These are phyloP conservation scores for Rhagologus leucostigma DNA, from an alignment of 2,113 vertebrate genomes.

Conservation along the genomic window DNA sequence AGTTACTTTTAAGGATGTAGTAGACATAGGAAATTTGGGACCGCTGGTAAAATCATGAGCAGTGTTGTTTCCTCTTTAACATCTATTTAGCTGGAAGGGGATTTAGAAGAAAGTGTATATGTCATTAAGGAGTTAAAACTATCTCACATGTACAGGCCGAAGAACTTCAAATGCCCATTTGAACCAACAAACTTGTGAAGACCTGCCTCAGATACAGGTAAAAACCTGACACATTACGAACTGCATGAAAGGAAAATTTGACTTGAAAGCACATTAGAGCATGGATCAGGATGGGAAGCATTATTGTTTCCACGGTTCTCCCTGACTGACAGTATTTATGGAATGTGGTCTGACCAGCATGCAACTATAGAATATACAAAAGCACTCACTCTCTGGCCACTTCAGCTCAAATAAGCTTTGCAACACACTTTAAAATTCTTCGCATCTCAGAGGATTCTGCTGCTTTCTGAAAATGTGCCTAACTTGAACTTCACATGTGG, in stretches of 20 bases:
- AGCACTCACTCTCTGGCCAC: neutral
- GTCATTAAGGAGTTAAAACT: neutral
- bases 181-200: neutral
- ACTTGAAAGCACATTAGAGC: neutral
- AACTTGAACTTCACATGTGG: conserved; percentile 31
- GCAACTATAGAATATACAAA: neutral
- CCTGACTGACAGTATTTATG: neutral
- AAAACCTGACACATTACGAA: neutral
- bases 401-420: neutral
- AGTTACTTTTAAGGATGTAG: neutral
- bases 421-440: neutral
- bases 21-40: neutral
- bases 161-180: neutral
- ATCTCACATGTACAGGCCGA: neutral
- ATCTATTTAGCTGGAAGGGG: neutral
- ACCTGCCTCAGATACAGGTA: neutral
- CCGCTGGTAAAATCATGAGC: neutral
- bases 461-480: conserved; percentile 12
- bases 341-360: neutral
- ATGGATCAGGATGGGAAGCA: neutral
- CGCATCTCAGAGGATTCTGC: neutral
- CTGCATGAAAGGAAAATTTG: neutral
- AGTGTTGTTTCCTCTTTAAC: neutral
- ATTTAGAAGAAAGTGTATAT: neutral
- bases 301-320: neutral